These are phyloP conservation scores for Trissolcus basalis DNA, from an alignment of 1,140 invertebrate species.

Conservation along the genomic window DNA sequence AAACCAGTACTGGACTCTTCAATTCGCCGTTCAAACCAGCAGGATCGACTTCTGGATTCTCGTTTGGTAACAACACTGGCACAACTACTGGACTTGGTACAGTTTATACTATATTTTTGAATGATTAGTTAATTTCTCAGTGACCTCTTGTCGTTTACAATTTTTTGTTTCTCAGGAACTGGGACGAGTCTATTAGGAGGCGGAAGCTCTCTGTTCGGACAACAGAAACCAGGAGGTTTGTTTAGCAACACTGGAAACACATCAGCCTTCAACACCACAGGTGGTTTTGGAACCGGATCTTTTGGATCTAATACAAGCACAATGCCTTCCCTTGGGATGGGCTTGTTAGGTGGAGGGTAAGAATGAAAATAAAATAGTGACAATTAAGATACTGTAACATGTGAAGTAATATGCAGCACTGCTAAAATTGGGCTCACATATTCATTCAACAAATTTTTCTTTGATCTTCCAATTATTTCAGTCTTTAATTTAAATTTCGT, in stretches of 20 bases:
- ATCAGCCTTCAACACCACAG: constrained; percentile 62
- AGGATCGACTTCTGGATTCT: constrained; percentile 71
- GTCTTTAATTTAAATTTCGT: no score
- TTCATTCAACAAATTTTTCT: no score
- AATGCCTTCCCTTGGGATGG: constrained; percentile 62
- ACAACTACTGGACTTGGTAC: constrained; percentile 69
- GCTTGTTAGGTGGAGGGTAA: constrained; percentile 67
- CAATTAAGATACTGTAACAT: no score
- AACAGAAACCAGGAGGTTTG: constrained; percentile 77
- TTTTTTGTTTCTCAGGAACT: constrained; percentile 53
- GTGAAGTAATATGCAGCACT: no score
- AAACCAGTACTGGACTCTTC: constrained; percentile 75
- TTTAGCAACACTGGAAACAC: constrained; percentile 75
- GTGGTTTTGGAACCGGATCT: constrained; percentile 68
- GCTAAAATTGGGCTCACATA: no score
- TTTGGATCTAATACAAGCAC: constrained; percentile 72
- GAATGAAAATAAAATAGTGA: no score
- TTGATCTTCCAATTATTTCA: no score
- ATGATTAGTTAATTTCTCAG: no score
- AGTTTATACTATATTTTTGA: constrained; percentile 12
- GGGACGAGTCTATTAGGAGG: constrained; percentile 72
- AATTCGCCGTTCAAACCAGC: constrained; percentile 74
- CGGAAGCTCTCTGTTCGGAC: constrained; percentile 74
- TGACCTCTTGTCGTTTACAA: no score
- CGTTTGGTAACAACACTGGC: constrained; percentile 75